phyloP scores from a whole-genome alignment of 2,797 vertebrate genomes.

The Chloroceryle inda region DNA sequence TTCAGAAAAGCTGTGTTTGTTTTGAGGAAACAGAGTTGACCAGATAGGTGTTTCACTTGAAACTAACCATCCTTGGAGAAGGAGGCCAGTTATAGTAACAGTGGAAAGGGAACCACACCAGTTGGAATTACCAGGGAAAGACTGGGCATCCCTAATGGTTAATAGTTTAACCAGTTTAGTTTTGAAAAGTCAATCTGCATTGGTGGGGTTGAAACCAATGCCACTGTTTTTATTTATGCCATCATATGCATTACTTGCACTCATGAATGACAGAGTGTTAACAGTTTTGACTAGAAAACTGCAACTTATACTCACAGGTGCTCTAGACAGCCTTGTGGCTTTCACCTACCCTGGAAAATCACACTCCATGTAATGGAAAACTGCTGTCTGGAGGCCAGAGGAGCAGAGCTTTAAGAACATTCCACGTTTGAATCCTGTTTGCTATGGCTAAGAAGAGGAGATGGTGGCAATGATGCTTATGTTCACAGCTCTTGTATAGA shows the following conservation, averaged over 20 bases:
- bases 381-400: not conserved
- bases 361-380: not conserved
- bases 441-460: not conserved
- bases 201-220: not conserved
- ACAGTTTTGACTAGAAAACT: not conserved
- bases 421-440: not conserved
- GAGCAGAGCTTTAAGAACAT: not conserved
- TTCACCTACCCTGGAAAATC: not conserved
- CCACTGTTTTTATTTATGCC: not conserved
- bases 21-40: not conserved
- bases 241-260: not conserved
- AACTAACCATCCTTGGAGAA: not conserved
- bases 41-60: not conserved
- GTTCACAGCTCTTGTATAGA: not conserved
- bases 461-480: not conserved
- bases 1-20: not conserved
- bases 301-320: accelerated
- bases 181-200: accelerated
- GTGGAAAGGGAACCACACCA: not conserved
- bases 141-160: not conserved
- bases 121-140: not conserved
- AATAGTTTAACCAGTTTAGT: not conserved
- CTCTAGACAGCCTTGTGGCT: not conserved
- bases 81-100: not conserved
- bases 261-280: not conserved